Evolutionary conservation across 2,888 invertebrate species (phyloP).

Genomic region (Hypselothyrea guttata): DNA sequence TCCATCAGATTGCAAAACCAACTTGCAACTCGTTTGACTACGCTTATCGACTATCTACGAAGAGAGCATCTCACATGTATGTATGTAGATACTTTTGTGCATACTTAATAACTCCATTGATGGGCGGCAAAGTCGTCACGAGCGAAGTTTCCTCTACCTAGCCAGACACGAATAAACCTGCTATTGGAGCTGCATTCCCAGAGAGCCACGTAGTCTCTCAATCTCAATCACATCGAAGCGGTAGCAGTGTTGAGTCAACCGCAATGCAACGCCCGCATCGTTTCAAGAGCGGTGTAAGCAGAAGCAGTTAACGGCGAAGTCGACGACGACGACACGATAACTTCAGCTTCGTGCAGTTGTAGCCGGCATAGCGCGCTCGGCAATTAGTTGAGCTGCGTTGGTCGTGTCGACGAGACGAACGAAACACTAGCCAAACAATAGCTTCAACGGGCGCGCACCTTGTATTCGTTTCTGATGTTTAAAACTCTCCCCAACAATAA

Average conservation of each 20-base stretch:
- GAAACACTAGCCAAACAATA: slow-evolving; percentile 42
- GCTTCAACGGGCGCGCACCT: slow-evolving; percentile 36
- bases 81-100: no score
- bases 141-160: slow-evolving; percentile 40
- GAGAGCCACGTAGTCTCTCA: slow-evolving; percentile 27
- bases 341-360: slow-evolving; percentile 46
- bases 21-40: no score
- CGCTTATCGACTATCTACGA: no score
- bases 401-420: slow-evolving; percentile 70
- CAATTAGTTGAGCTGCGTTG: slow-evolving; percentile 75
- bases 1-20: no score
- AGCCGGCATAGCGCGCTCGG: slow-evolving; percentile 56
- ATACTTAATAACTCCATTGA: no score
- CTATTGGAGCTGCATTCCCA: slow-evolving; percentile 26
- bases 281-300: slow-evolving; percentile 32
- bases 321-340: slow-evolving; percentile 28
- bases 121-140: no score
- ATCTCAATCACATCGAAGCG: slow-evolving; percentile 48
- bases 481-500: slow-evolving; percentile 15
- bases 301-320: slow-evolving; percentile 13
- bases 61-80: no score
- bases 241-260: slow-evolving; percentile 23
- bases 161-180: slow-evolving; percentile 30
- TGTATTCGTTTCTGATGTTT: slow-evolving; percentile 20
- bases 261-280: slow-evolving; percentile 56